Conservation (phyloP, 2,113 vertebrate genomes). For the Bothrops jararaca region DNA sequence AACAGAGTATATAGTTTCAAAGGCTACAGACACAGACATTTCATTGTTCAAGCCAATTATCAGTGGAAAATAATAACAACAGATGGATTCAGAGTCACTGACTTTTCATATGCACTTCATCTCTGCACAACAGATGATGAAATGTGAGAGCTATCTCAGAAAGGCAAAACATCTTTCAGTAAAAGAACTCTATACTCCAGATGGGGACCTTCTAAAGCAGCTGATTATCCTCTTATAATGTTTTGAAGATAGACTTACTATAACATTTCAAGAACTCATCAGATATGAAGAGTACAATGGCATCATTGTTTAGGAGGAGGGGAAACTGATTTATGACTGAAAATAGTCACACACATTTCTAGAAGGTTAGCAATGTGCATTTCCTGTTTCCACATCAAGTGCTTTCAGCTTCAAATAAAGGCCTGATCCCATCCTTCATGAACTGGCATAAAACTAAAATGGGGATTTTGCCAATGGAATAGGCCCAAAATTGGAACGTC, state of each 20-base stretch:
- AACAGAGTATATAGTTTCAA: slow-evolving; percentile 94
- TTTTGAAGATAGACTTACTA: slow-evolving; percentile 78
- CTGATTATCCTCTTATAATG: slow-evolving; percentile 80
- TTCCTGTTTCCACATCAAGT: slow-evolving; percentile 52
- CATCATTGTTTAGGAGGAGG: slow-evolving; percentile 70
- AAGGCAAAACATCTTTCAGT: slow-evolving; percentile 80
- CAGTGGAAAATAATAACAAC: slow-evolving; percentile 99
- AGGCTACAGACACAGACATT: slow-evolving; percentile 96
- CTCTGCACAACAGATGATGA: slow-evolving; percentile 94
- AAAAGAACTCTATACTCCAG: slow-evolving; percentile 85
- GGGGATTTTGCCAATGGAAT: rapidly evolving
- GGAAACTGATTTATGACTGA: slow-evolving; percentile 56
- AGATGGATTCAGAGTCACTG: slow-evolving; percentile 97
- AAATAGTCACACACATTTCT: slow-evolving; percentile 57
- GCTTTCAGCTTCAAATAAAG: slow-evolving; percentile 27
- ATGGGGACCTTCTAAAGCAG: slow-evolving; percentile 90
- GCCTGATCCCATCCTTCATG: background rate
- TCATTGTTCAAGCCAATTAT: slow-evolving; percentile 99
- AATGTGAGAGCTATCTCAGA: slow-evolving; percentile 88
- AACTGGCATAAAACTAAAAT: background rate
- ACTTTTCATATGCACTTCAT: slow-evolving; percentile 89
- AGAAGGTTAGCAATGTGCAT: slow-evolving; percentile 42
- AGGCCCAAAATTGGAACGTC: slow-evolving; percentile 32
- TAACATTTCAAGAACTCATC: slow-evolving; percentile 78
- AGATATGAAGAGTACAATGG: slow-evolving; percentile 71